phyloP scores from a whole-genome alignment of 2,113 vertebrate genomes.

The Plecotus auritus region DNA sequence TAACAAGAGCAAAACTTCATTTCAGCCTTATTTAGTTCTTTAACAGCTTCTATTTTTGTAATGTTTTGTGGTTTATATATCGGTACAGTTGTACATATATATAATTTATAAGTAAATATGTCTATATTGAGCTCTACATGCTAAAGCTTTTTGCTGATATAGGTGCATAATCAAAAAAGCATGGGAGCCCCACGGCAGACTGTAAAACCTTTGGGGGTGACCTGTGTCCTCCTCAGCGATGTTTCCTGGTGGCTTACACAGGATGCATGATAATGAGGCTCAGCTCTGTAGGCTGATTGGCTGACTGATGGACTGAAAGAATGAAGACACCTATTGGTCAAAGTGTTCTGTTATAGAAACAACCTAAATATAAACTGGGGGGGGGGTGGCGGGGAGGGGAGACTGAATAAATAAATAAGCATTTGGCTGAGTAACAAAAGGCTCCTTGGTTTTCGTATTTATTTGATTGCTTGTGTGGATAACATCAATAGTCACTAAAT shows the following conservation, averaged over 20 bases:
- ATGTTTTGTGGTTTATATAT: background rate
- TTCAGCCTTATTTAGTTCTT: background rate
- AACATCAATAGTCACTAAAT: background rate
- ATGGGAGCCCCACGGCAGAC: background rate
- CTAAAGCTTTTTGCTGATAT: background rate
- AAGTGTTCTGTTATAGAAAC: background rate
- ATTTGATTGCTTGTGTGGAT: background rate
- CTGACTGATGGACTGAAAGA: background rate
- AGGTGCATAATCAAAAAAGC: background rate
- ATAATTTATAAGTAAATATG: background rate
- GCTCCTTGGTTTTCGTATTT: background rate
- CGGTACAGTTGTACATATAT: background rate
- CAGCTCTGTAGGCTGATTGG: rapidly evolving
- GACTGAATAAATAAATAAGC: background rate
- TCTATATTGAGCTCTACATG: background rate
- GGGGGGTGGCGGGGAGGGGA: rapidly evolving
- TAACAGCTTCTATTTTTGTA: background rate
- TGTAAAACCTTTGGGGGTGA: background rate
- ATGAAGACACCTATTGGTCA: background rate
- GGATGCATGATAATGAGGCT: background rate
- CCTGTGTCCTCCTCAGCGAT: too few relatives aligned
- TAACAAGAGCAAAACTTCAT: background rate
- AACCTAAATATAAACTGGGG: background rate
- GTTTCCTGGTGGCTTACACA: background rate
- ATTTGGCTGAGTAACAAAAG: background rate